Evolutionary conservation across 2,888 invertebrate genomes (phyloP), one percentile per base, ranked within the genome.

Genomic region (Cephus sareptanus): DNA sequence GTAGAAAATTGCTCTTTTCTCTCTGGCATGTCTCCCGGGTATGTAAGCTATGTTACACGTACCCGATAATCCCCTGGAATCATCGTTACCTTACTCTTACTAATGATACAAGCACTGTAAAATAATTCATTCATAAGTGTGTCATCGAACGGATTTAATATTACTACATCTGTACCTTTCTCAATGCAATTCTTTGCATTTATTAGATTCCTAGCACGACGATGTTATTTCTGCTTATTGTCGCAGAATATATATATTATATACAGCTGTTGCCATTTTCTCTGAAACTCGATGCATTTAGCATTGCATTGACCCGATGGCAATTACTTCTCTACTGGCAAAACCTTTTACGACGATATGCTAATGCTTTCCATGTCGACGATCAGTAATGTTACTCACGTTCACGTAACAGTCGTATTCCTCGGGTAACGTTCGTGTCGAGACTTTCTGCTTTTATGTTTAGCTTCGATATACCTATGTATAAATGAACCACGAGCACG

Each of bases 401-500:
- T 56, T 56, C 23, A 15, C 56, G 56, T 56, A 56, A 23, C 56
- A 56, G 56, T 23, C 23, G 56, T 56, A 56, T 23, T 56, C 56
- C 56, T 56, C 56, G 56, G 23, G 56, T 56, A 56, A 56, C 23
- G 56, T 56, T 56, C 56, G 56, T 56, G 23, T 56, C 23, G 56
- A 56, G 23, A 56, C 56, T 23, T 56, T 56, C 56, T 23, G 56
- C 56, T 56, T 56, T 56, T 56, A 56, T 56, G 56, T 56, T 40
- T 56, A 56, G 23, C 23, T 9, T 56, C 23, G 1, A 23, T 56
- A 56, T 56, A 56, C 23, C 23, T 23, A 56, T 23, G 23, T 56
- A 56, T 56, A 56, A 56, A 56, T 83, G 79, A 75, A 76, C 76
- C 77, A 79, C 79, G 78, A 81, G 81, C 79, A 85, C 85, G 84